A percentile compares a stretch with the other conserved stretches of the same genome.
phyloP scores from a whole-genome alignment of 2,113 vertebrate species.

The Nycticebus coucang region DNA sequence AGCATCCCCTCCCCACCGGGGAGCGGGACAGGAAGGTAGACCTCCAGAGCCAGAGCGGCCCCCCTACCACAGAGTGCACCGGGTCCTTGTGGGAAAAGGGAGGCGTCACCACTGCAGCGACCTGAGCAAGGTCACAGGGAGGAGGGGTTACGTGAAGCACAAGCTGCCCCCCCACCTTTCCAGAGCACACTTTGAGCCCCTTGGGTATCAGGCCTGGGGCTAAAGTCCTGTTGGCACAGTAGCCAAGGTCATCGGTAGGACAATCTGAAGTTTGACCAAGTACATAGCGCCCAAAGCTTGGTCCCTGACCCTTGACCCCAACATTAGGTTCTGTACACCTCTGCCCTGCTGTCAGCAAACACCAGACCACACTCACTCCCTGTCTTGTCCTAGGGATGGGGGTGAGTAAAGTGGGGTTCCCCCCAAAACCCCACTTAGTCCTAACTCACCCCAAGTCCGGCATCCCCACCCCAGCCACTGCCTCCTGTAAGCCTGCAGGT shows the following conservation, averaged over 20 bases:
- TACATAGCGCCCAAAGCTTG: not conserved
- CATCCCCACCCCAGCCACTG: not conserved
- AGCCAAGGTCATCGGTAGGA: conserved; percentile 15
- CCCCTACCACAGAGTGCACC: not conserved
- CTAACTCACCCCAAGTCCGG: not conserved
- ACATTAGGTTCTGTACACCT: not conserved
- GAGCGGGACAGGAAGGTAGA: not conserved
- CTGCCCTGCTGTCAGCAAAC: not conserved
- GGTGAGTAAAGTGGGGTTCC: rapidly evolving
- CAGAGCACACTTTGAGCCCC: not conserved
- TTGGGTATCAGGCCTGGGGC: not conserved
- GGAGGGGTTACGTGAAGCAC: not conserved
- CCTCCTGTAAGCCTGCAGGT: not conserved
- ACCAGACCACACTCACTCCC: not conserved
- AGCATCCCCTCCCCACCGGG: not conserved
- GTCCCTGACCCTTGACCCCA: not conserved
- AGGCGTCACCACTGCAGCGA: not conserved
- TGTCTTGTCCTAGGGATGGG: not conserved
- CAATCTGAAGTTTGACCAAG: not conserved
- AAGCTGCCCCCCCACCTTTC: not conserved
- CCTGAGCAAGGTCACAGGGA: not conserved
- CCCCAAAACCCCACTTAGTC: not conserved
- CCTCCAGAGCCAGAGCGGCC: not conserved
- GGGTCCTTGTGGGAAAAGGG: not conserved
- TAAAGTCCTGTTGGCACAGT: not conserved